Evolutionary conservation across 1,140 invertebrate species (phyloP).

Genomic region (Hycleus phaleratus): DNA sequence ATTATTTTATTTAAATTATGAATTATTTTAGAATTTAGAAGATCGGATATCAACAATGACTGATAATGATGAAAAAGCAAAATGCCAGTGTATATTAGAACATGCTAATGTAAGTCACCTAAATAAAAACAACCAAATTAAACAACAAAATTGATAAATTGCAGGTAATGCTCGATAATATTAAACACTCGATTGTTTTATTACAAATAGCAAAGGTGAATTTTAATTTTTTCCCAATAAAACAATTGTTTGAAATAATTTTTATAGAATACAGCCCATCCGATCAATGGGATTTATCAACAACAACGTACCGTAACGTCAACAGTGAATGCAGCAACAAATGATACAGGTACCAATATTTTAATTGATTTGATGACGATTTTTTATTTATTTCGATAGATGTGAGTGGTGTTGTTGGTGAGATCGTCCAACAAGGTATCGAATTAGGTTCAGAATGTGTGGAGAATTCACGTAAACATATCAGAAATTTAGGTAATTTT

Average conservation of each 20-base stretch:
- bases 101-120: constrained; percentile 51
- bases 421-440: constrained; percentile 48
- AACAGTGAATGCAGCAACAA: constrained; percentile 16
- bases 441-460: constrained; percentile 56
- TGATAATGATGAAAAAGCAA: constrained; percentile 57
- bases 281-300: constrained; percentile 75
- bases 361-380: not conserved
- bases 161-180: constrained; percentile 81
- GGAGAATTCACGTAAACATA: constrained; percentile 37
- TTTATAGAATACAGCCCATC: constrained; percentile 78
- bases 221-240: not conserved
- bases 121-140: not conserved
- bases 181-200: constrained; percentile 95
- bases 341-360: constrained; percentile 13
- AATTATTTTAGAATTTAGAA: constrained; percentile 53
- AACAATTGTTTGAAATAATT: constrained; percentile 1
- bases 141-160: constrained; percentile 33
- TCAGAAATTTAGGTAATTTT: constrained; percentile 29
- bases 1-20: constrained; percentile 27
- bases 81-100: constrained; percentile 56
- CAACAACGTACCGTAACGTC: constrained; percentile 48
- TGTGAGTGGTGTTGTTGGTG: not conserved
- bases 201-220: constrained; percentile 93
- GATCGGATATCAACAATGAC: constrained; percentile 54
- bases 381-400: not conserved